Base-by-base conservation (phyloP, 2,113 vertebrate genomes). In the Embiotoca jacksoni region DNA sequence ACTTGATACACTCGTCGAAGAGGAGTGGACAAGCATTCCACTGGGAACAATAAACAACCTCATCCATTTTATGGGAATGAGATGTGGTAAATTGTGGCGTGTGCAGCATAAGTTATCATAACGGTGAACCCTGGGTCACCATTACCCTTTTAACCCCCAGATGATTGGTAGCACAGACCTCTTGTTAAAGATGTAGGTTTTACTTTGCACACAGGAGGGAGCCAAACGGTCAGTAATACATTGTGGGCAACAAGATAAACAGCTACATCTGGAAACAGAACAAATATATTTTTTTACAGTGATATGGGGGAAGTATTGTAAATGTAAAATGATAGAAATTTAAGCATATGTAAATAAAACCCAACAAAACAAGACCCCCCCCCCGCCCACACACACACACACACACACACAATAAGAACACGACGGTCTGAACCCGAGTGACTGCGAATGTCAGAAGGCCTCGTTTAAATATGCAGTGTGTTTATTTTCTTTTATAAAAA, bases 121-220 rank as follows among this genome's bases (percentile, higher is more conserved):
- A 23, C 23, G 23, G 23, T 23, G 23, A 23, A 23, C 23, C 23
- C 23, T 23, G 23, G 23, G 23, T 23, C 23, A 23, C 23, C 23
- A 1, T 23, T 23, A 23, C 23, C 23, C 23, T 23, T 23, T 23
- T 23, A 23, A 23, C 23, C 23, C 23, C 23, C 23, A 23, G 23
- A 23, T 23, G 23, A 23, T 23, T 23, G 23, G 23, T 23, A 23
- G 23, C 23, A 23, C 23, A 23, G 23, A 23, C 23, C 23, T 23
- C 23, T 23, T 1, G 23, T 23, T 23, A 70, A 4, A 70, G 9
- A 1, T 82, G 72, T 50, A 50, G 11, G 32, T 23, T 15, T 23
- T 5, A n/a, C 7, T n/a, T 36, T 46, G 58, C 16, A 15, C 90
- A 90, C 82, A 50, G 7, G 89, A 56, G 82, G 84, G 91, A 56